Conservation (phyloP, 2,888 invertebrate genomes). For the Agonum fuliginosum region DNA sequence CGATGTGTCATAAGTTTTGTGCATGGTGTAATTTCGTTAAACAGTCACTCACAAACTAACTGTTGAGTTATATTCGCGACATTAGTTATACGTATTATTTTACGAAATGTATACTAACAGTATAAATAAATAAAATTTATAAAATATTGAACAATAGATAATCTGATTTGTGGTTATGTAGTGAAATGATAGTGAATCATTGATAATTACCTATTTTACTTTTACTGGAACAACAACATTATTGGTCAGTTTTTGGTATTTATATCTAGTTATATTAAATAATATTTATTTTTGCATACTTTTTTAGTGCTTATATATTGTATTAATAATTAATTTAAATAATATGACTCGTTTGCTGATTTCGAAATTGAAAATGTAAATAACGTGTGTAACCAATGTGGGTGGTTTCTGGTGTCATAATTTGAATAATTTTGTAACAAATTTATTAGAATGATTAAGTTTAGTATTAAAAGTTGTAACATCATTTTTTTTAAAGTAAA, state of each 20-base stretch:
- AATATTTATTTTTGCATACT: background rate
- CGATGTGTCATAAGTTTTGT: constrained; percentile 55
- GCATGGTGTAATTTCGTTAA: constrained; percentile 48
- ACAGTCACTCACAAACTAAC: constrained; percentile 45
- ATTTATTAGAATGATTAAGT: too few relatives aligned
- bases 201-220: constrained; percentile 31
- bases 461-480: too few relatives aligned
- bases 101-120: constrained; percentile 13
- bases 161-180: constrained; percentile 55
- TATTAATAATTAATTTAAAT: constrained; percentile 16
- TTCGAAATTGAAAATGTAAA: constrained; percentile 48
- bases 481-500: too few relatives aligned
- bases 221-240: constrained; percentile 39
- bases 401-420: constrained; percentile 17
- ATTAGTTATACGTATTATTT: constrained; percentile 28
- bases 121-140: constrained; percentile 12
- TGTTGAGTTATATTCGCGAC: background rate
- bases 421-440: background rate
- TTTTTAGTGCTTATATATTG: background rate
- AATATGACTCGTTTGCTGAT: constrained; percentile 40
- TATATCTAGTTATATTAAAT: constrained; percentile 29
- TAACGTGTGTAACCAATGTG: constrained; percentile 43
- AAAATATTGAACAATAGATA: constrained; percentile 13
- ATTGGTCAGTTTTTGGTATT: constrained; percentile 29
- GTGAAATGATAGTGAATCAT: constrained; percentile 39